These are phyloP conservation scores for Philotrypesis tridentata DNA, from an alignment of 1,140 invertebrate species.

Conservation along the genomic window DNA sequence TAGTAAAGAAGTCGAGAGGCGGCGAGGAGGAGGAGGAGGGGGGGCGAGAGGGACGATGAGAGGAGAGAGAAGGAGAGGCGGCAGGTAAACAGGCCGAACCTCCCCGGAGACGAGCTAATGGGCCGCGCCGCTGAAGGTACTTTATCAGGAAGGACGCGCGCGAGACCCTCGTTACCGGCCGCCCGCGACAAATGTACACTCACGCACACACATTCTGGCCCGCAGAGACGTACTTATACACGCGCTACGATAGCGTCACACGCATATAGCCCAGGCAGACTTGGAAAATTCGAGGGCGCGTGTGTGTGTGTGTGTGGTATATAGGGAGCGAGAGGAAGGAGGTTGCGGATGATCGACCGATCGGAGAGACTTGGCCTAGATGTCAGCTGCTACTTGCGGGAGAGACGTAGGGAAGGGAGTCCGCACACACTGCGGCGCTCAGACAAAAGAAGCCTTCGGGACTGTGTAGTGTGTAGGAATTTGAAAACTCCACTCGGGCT, in stretches of 20 bases:
- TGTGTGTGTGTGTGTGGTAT: background rate
- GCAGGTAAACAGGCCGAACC: conserved; percentile 7
- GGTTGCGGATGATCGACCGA: background rate
- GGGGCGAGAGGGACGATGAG: background rate
- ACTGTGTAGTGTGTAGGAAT: background rate
- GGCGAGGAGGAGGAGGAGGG: background rate
- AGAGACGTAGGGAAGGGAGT: no score
- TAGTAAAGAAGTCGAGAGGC: no score
- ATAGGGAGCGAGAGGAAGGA: background rate
- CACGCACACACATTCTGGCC: no score
- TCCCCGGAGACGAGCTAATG: conserved; percentile 47
- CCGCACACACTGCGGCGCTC: background rate
- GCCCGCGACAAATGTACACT: background rate
- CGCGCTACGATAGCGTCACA: no score
- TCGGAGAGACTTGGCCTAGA: conserved; percentile 6
- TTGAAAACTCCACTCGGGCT: background rate
- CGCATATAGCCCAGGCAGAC: no score
- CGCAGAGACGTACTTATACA: no score
- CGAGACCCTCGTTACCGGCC: conserved; percentile 37
- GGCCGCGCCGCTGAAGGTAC: conserved; percentile 43
- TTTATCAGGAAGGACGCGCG: conserved; percentile 50
- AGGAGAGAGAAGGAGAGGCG: background rate
- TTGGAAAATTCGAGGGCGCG: no score
- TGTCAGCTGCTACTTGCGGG: background rate
- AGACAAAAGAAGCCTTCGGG: background rate